Percentiles rank a stretch among this genome's conserved stretches.
phyloP scores from a whole-genome alignment of 2,888 invertebrate species.

The Oligia fasciuncula region DNA sequence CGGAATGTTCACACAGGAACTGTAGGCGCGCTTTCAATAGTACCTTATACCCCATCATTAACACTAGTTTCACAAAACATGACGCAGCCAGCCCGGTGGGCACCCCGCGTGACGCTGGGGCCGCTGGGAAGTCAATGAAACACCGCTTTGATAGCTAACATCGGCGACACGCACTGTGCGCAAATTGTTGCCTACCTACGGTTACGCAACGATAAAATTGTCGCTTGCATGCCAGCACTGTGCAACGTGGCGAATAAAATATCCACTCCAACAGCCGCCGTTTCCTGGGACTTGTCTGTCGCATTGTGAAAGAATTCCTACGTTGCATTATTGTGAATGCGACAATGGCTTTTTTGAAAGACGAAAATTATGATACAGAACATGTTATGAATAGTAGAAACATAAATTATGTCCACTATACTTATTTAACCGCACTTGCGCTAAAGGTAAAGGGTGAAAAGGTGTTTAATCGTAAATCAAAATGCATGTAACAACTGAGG shows the following conservation, averaged over 20 bases:
- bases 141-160: conserved; percentile 69
- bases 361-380: conserved; percentile 43
- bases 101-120: conserved; percentile 78
- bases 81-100: conserved; percentile 60
- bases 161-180: conserved; percentile 86
- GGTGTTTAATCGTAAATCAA: conserved; percentile 47
- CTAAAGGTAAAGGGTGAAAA: conserved; percentile 41
- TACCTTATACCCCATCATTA: conserved; percentile 65
- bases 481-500: conserved; percentile 4
- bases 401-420: conserved; percentile 16
- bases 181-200: conserved; percentile 80
- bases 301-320: conserved; percentile 72
- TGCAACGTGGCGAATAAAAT: conserved; percentile 72
- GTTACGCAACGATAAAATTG: conserved; percentile 86
- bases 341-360: conserved; percentile 61
- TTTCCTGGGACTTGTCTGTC: conserved; percentile 74
- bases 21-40: conserved; percentile 64
- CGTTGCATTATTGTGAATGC: conserved; percentile 66
- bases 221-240: conserved; percentile 75
- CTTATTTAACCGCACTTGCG: conserved; percentile 19
- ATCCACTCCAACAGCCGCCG: conserved; percentile 62
- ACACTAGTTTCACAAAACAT: conserved; percentile 64
- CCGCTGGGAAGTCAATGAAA: conserved; percentile 71
- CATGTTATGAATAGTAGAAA: conserved; percentile 24
- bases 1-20: conserved; percentile 71